phyloP scores from a whole-genome alignment of 2,113 vertebrate genomes.

The Enhydra lutris region DNA sequence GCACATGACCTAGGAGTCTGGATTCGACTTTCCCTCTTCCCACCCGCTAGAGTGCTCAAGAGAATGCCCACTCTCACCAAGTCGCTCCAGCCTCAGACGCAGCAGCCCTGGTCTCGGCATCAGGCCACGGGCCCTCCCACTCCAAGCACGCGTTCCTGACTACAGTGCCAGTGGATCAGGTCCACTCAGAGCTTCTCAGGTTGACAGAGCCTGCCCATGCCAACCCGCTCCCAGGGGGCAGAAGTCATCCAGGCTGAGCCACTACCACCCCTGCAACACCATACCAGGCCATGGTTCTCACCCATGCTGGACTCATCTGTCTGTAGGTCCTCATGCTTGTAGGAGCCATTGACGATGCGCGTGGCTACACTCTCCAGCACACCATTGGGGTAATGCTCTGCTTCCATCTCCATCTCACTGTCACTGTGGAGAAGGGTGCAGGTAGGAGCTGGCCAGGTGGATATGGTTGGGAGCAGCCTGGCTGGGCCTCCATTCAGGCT shows the following conservation, averaged over 20 bases:
- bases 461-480: background rate
- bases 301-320: conserved; percentile 95
- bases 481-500: background rate
- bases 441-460: background rate
- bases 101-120: background rate
- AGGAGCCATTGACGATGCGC: conserved; percentile 96
- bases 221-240: background rate
- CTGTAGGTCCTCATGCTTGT: conserved; percentile 96
- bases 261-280: background rate
- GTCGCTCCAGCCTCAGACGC: background rate
- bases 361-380: conserved; percentile 91
- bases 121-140: background rate
- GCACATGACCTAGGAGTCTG: background rate
- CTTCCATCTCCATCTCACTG: conserved; percentile 98
- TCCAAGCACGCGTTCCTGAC: background rate
- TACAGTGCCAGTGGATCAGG: background rate
- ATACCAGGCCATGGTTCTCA: conserved; percentile 72
- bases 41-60: background rate
- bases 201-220: background rate
- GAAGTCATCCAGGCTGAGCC: background rate
- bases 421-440: conserved; percentile 82
- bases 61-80: background rate
- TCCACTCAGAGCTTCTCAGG: background rate
- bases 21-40: background rate
- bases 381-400: conserved; percentile 96